Percentiles rank a stretch among this genome's conserved stretches.
phyloP scores from a whole-genome alignment of 2,888 invertebrate genomes.

The Athetis lepigone region DNA sequence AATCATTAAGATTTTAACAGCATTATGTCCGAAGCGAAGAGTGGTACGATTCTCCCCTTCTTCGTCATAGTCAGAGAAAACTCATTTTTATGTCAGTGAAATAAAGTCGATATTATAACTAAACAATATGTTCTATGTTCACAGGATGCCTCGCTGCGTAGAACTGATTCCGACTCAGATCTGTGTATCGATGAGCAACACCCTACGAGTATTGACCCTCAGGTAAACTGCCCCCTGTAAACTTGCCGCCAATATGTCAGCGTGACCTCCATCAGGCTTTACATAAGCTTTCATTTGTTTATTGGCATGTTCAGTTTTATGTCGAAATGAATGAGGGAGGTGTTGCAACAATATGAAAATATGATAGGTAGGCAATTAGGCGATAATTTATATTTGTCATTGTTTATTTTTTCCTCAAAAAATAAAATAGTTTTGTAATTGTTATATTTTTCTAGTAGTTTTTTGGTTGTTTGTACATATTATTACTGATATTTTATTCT shows the following conservation, averaged over 20 bases:
- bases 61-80: conserved; percentile 1
- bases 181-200: conserved; percentile 94
- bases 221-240: conserved; percentile 73
- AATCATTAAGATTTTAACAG: no score
- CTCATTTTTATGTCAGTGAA: not conserved
- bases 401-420: conserved; percentile 8
- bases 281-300: conserved; percentile 40
- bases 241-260: conserved; percentile 1
- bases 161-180: conserved; percentile 97
- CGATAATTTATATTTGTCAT: conserved; percentile 13
- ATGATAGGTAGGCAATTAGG: not conserved
- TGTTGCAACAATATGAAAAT: conserved; percentile 13
- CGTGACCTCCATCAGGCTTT: conserved; percentile 32
- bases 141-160: conserved; percentile 92
- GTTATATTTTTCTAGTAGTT: conserved; percentile 19
- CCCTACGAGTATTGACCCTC: conserved; percentile 84
- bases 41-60: not conserved
- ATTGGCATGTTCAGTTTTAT: conserved; percentile 30
- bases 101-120: not conserved
- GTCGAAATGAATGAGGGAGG: conserved; percentile 7
- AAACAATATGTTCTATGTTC: conserved; percentile 26
- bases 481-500: conserved; percentile 45
- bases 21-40: no score
- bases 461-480: conserved; percentile 9
- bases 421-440: conserved; percentile 12